Percentiles rank a stretch among this genome's conserved stretches.
These are phyloP conservation scores for Phrynocephalus guinanensis DNA, from an alignment of 2,797 vertebrate genomes.

Conservation along the genomic window DNA sequence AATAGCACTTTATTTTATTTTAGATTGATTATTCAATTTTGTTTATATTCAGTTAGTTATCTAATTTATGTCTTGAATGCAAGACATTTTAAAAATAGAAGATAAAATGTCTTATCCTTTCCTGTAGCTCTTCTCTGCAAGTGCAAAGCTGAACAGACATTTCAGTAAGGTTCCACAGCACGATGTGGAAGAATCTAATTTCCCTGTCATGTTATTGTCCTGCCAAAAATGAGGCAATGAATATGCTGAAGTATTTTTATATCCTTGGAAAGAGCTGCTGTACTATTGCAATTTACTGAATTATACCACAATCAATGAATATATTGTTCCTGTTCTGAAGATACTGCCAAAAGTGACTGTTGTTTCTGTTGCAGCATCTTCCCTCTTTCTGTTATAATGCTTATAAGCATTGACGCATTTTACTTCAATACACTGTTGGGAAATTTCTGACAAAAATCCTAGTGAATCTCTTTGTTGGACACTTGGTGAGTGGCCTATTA, in stretches of 20 bases:
- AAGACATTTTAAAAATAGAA: background rate
- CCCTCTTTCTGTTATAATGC: background rate
- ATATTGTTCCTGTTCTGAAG: background rate
- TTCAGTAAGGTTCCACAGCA: background rate
- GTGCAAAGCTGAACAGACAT: background rate
- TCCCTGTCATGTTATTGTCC: background rate
- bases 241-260: background rate
- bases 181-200: background rate
- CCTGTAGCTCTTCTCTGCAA: background rate
- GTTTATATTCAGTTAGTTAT: background rate
- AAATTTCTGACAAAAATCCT: no score
- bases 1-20: background rate
- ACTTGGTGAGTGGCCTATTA: no score
- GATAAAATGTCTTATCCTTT: background rate
- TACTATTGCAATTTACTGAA: background rate
- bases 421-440: no score
- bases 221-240: background rate
- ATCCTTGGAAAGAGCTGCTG: background rate
- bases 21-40: background rate
- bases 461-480: no score
- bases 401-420: background rate
- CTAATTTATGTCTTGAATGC: fast-evolving
- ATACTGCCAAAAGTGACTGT: background rate
- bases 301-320: background rate
- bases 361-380: background rate